A percentile compares a stretch with the other conserved stretches of the same genome.
These are phyloP conservation scores for Taeniopygia guttata DNA, from an alignment of 2,797 vertebrate genomes.

Conservation along the genomic window DNA sequence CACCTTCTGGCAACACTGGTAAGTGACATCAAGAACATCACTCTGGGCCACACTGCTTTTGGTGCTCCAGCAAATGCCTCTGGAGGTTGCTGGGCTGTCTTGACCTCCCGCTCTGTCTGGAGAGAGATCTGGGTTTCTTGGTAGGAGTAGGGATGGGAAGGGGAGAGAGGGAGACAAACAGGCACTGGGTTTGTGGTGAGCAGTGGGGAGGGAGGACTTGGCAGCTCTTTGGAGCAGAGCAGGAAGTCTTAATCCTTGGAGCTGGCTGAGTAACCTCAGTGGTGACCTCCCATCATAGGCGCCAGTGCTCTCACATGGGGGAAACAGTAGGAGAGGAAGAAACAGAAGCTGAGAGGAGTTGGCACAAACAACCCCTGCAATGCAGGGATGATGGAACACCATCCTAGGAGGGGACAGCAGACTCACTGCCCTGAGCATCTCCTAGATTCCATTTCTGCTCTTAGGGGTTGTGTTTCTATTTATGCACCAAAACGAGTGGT, in stretches of 20 bases:
- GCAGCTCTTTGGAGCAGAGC: conserved; percentile 11
- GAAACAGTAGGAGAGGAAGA: not conserved
- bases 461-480: not conserved
- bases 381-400: not conserved
- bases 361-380: not conserved
- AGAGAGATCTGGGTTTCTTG: not conserved
- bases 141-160: not conserved
- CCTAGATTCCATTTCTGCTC: not conserved
- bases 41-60: not conserved
- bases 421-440: not conserved
- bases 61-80: not conserved
- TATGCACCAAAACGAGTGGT: not conserved
- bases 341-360: not conserved
- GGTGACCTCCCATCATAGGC: not conserved
- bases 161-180: not conserved
- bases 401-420: not conserved
- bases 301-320: not conserved
- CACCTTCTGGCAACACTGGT: not conserved
- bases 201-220: not conserved
- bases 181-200: conserved; percentile 30
- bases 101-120: not conserved
- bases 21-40: not conserved
- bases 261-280: conserved; percentile 14
- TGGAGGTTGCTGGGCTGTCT: not conserved
- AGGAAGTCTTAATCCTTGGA: conserved; percentile 26